Evolutionary conservation across 1,140 invertebrate genomes (phyloP).

Genomic region (Drosophila pruinosa): DNA sequence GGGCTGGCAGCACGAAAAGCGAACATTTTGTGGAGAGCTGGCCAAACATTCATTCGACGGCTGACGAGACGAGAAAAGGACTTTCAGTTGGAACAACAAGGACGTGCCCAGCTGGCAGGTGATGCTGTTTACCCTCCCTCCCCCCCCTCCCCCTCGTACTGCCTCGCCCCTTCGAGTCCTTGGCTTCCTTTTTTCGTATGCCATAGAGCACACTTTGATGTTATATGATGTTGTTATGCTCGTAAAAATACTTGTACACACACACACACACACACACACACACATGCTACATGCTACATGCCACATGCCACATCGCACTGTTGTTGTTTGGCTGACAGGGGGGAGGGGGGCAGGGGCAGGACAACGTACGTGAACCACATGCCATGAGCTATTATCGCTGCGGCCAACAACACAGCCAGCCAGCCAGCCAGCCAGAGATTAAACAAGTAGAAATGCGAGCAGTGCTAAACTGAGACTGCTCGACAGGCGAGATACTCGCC

Average conservation of each 20-base stretch:
- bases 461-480: neutral
- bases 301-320: slow-evolving; percentile 17
- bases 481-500: too few species aligned
- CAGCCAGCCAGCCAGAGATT: slow-evolving; percentile 28
- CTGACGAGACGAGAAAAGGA: slow-evolving; percentile 4
- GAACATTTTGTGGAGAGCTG: slow-evolving; percentile 37
- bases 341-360: neutral
- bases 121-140: neutral
- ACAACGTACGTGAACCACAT: slow-evolving; percentile 38
- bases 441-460: slow-evolving; percentile 18
- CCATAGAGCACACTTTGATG: slow-evolving; percentile 60
- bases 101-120: slow-evolving; percentile 35
- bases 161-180: slow-evolving; percentile 15
- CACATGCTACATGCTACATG: neutral
- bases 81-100: slow-evolving; percentile 1
- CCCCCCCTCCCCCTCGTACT: neutral
- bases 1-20: slow-evolving; percentile 2
- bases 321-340: neutral
- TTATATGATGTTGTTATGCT: slow-evolving; percentile 74
- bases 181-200: slow-evolving; percentile 62
- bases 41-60: slow-evolving; percentile 30
- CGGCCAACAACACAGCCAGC: too few species aligned
- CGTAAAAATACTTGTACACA: slow-evolving; percentile 69
- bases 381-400: slow-evolving; percentile 51
- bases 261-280: slow-evolving; percentile 9